Conservation (phyloP, 2,888 invertebrate species). For the Mamestra brassicae region DNA sequence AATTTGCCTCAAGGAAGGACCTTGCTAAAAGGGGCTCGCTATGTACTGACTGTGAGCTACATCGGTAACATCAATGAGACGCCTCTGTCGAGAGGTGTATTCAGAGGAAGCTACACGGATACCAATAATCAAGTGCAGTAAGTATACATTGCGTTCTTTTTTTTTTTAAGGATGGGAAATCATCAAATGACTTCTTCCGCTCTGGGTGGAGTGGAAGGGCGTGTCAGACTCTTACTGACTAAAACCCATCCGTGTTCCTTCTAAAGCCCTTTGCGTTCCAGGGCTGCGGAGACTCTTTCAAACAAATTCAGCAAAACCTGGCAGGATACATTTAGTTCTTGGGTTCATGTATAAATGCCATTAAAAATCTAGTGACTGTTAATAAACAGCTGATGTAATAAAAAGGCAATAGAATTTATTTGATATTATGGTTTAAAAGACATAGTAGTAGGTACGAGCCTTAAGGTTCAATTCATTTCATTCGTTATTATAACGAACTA, state of each 20-base stretch:
- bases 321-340: neutral
- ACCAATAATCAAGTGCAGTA: conserved; percentile 77
- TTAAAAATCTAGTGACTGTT: no score
- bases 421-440: neutral
- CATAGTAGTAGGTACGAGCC: neutral
- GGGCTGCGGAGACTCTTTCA: no score
- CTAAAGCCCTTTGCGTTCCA: no score
- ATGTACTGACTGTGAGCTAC: conserved; percentile 76
- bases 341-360: no score
- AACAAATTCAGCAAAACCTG: no score
- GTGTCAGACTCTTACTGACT: no score
- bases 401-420: neutral
- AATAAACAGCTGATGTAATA: no score
- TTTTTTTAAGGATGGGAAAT: no score
- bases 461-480: neutral
- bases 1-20: conserved; percentile 76
- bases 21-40: conserved; percentile 71
- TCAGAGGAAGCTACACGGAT: conserved; percentile 83
- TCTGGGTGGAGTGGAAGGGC: no score
- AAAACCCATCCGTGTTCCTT: no score
- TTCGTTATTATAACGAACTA: neutral
- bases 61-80: conserved; percentile 87
- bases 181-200: no score
- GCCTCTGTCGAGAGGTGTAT: conserved; percentile 85
- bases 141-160: conserved; percentile 56